These are phyloP conservation scores for Crossocerus cetratus DNA, from an alignment of 2,888 invertebrate genomes.

Conservation along the genomic window DNA sequence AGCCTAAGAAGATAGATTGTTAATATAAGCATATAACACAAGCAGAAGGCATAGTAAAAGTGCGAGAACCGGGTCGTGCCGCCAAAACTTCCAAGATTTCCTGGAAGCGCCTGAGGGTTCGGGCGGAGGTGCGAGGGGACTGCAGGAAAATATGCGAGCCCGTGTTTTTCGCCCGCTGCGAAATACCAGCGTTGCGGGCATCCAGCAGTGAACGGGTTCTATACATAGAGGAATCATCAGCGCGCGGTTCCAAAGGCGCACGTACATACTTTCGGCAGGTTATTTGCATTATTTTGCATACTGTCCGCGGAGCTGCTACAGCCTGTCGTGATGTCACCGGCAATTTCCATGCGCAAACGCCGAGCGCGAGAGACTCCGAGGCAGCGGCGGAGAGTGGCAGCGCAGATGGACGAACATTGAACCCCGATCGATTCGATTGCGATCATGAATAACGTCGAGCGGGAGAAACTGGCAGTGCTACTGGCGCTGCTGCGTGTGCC, in stretches of 20 bases:
- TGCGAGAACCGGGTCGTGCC: no score
- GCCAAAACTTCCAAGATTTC: not conserved
- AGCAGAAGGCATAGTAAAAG: no score
- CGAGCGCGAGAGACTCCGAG: constrained; percentile 29
- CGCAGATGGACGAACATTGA: constrained; percentile 37
- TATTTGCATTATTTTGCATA: constrained; percentile 71
- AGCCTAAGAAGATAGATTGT: no score
- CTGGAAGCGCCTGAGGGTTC: not conserved
- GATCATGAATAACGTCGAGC: constrained; percentile 4
- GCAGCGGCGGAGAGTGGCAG: constrained; percentile 16
- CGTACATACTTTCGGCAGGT: constrained; percentile 41
- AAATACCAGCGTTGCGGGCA: constrained; percentile 15
- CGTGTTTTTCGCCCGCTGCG: constrained; percentile 18
- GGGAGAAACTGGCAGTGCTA: no score
- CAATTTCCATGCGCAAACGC: constrained; percentile 49
- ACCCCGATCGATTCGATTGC: constrained; percentile 40
- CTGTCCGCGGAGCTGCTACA: constrained; percentile 44
- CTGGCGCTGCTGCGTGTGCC: not conserved
- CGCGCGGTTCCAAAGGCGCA: not conserved
- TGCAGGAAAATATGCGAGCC: constrained; percentile 9
- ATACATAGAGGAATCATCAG: constrained; percentile 25
- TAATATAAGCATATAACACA: no score
- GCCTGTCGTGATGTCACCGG: constrained; percentile 52
- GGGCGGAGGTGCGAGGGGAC: not conserved
- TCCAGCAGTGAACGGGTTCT: constrained; percentile 26